phyloP scores from a whole-genome alignment of 2,113 vertebrate species.

The pig (Sus scrofa) region T2T-Sscrofa CM000817.6:11815501-11816000 shows the following conservation, averaged over 20 bases:
- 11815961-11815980: background rate
- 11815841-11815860: background rate
- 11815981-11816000: background rate
- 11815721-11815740: background rate
- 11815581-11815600: background rate
- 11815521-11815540: background rate
- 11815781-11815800: background rate
- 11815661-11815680: background rate
- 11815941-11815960: background rate
- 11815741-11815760: background rate
- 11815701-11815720: background rate
- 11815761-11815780: background rate
- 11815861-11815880: background rate
- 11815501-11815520: background rate
- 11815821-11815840: background rate
- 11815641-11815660: background rate
- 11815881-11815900: background rate
- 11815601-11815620: background rate
- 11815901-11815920: background rate
- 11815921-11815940: background rate
- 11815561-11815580: background rate
- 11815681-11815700: background rate
- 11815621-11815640: background rate
- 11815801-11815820: background rate
- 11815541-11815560: background rate